Base-by-base conservation (phyloP, 2,113 vertebrate species). In the Silurus asotus region DNA sequence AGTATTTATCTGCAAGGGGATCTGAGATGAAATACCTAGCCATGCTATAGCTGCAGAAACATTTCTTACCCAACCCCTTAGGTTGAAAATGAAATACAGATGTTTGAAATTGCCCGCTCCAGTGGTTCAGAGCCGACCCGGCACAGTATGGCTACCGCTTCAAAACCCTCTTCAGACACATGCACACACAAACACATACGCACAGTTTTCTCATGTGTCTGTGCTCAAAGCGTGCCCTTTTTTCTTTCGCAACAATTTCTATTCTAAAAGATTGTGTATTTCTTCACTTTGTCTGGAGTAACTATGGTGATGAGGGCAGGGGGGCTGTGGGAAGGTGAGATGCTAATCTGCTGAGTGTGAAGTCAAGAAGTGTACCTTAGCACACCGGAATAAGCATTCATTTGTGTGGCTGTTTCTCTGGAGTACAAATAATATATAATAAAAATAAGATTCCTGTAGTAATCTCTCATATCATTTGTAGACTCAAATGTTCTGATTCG, bases 71-170 rank as follows among this genome's bases (percentile, higher is more conserved):
- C 77, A 83, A 25, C 72, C 84, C 59, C 70, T 10, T 65, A 83
- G 62, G 85, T 79, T n/a, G 37, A 64, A 75, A 88, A 88, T 88
- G 84, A 69, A 86, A 83, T 61, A 79, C 65, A 83, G 85, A 87
- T 13, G 62, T 89, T 80, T 84, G 53, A 89, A 77, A 62, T 77
- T 84, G 79, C 70, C 51, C 53, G 11, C 83, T 82, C 88, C 53
- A 55, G 76, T 84, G 72, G 76, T 81, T 70, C 55, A 45, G 59
- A 77, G 82, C 77, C 53, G 25, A 76, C 81, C 8, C 76, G 8
- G 37, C 85, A 58, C 85, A 59, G 82, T 84, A 81, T 81, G 88
- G 80, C 76, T 61, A 81, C 69, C 55, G 13, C 76, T 14, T 64
- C 77, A 70, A 89, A 81, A 69, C 53, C 59, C 59, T 78, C 61